Base-by-base conservation (phyloP, 1,140 invertebrate species). In the Nixonia krombeini region DNA sequence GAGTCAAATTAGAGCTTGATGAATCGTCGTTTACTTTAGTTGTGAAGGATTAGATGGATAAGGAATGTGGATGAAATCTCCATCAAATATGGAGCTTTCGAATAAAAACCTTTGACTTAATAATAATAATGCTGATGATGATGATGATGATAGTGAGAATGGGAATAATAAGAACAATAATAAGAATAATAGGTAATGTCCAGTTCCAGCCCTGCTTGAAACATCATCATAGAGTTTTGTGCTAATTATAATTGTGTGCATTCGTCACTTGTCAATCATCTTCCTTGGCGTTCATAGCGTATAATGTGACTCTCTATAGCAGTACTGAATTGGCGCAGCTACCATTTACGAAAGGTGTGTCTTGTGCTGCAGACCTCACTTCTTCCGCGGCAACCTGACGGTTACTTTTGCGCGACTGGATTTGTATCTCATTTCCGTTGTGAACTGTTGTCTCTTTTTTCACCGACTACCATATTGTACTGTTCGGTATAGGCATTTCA, bases 211-310 rank as follows among this genome's bases (percentile, higher is more conserved):
- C n/a, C n/a, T n/a, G n/a, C n/a, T 70, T 72, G 52, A 72, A 65
- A 76, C 53, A 66, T n/a, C n/a, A 46, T 59, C 75, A 61, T 61
- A 70, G 73, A 80, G 75, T 74, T 83, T 85, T 85, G 82, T 84
- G 82, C 82, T 85, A 80, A 83, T 78, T 83, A 82, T 81, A 82
- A 79, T 83, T 72, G 72, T 84, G 81, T 82, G 83, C 81, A 85
- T 72, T 67, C 51, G 55, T 76, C 71, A 49, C 61, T 61, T 72
- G 75, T 75, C 55, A 74, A 76, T 75, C 58, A 72, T 78, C 57
- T 76, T 70, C 56, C 73, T 77, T 74, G 59, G 70, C 72, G 61
- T 68, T 61, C 53, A 42, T 50, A 45, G 28, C 25, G 55, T 18
- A 17, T 42, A 72, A 81, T 75, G 70, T 52, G 76, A 81, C 75